These are phyloP conservation scores for Gymnocheta viridis DNA, from an alignment of 2,888 invertebrate genomes.

Conservation along the genomic window DNA sequence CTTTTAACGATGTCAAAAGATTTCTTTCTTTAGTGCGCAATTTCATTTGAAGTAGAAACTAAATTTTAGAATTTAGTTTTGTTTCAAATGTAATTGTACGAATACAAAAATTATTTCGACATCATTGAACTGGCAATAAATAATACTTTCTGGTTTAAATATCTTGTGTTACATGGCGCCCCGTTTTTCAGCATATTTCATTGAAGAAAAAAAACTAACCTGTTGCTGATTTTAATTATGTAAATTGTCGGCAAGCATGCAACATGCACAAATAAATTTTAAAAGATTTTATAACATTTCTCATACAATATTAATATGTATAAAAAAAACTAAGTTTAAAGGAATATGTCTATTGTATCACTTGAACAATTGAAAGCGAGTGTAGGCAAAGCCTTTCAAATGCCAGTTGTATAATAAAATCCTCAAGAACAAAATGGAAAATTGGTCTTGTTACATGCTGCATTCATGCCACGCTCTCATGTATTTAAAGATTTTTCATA, in stretches of 20 bases:
- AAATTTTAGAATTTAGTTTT: too few relatives aligned
- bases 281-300: not conserved
- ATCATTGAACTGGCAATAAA: too few relatives aligned
- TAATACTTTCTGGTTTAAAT: too few relatives aligned
- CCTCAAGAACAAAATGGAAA: not conserved
- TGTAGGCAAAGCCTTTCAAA: constrained; percentile 23
- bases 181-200: not conserved
- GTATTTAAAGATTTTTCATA: constrained; percentile 27
- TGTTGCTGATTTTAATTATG: constrained; percentile 14
- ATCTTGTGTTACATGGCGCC: too few relatives aligned
- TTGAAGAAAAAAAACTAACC: not conserved
- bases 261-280: not conserved
- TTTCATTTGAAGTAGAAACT: too few relatives aligned
- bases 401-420: not conserved
- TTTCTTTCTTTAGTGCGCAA: too few relatives aligned
- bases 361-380: not conserved
- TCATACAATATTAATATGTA: not conserved
- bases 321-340: not conserved
- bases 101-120: too few relatives aligned
- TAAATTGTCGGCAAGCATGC: not conserved
- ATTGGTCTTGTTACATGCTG: not conserved
- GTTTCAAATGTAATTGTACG: too few relatives aligned
- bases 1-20: too few relatives aligned
- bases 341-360: not conserved
- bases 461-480: not conserved